A percentile compares a stretch with the other conserved stretches of the same genome.
These are phyloP conservation scores for Myotis yumanensis DNA, from an alignment of 2,113 vertebrate genomes.

Conservation along the genomic window DNA sequence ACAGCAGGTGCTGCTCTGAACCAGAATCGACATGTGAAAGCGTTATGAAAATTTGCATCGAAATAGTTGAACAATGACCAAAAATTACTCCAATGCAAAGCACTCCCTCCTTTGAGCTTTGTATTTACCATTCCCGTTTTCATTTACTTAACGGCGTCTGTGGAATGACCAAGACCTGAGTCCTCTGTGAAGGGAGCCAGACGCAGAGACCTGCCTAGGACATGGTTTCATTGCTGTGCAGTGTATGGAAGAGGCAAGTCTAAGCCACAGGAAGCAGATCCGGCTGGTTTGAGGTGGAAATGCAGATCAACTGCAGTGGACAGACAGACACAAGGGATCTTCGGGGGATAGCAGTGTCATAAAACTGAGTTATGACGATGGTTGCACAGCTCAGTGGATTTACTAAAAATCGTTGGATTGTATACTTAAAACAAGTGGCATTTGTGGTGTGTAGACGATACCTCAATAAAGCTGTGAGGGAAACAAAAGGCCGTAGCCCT, in stretches of 20 bases:
- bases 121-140: neutral
- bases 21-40: too few relatives aligned
- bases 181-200: neutral
- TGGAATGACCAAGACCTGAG: neutral
- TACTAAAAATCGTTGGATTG: rapidly evolving
- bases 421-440: neutral
- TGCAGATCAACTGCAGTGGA: rapidly evolving
- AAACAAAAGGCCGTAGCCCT: neutral
- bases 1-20: neutral
- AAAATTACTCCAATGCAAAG: neutral
- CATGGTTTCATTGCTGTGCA: rapidly evolving
- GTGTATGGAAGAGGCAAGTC: neutral
- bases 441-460: neutral
- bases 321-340: neutral
- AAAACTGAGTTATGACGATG: rapidly evolving
- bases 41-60: rapidly evolving
- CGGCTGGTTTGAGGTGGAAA: rapidly evolving
- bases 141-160: rapidly evolving
- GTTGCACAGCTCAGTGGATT: neutral
- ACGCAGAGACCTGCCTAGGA: rapidly evolving
- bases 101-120: neutral
- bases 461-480: neutral
- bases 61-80: neutral
- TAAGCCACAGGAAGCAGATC: neutral
- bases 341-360: too few relatives aligned